Evolutionary conservation across 2,797 vertebrate genomes (phyloP).

Genomic region (Ceyx erithaca): DNA sequence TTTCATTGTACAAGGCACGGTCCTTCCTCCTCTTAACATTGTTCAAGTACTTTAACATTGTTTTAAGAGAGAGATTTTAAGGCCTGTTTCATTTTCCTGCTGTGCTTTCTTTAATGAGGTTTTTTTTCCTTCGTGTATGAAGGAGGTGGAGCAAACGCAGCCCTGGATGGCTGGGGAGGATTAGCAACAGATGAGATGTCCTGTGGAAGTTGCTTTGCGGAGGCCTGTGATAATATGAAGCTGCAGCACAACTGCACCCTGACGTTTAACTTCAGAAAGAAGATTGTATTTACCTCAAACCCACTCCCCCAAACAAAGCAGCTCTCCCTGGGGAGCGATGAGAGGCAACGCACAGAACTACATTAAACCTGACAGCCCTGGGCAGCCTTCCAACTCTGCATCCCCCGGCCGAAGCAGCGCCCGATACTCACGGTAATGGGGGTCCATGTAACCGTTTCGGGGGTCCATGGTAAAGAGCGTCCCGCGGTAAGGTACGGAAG

Average conservation of each 20-base stretch:
- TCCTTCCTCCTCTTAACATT: neutral
- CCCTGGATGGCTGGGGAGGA: neutral
- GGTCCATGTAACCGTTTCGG: conserved; percentile 92
- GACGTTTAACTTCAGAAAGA: neutral
- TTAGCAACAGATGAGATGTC: conserved; percentile 47
- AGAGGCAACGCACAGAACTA: neutral
- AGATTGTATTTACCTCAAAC: neutral
- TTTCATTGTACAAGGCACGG: neutral
- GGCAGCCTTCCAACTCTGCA: neutral
- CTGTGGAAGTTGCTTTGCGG: conserved; percentile 7
- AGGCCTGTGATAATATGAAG: neutral
- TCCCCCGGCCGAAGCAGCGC: neutral
- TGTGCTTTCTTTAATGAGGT: neutral
- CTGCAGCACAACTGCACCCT: neutral
- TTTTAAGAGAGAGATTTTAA: neutral
- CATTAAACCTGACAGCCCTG: neutral
- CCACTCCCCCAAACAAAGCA: neutral
- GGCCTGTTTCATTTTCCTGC: conserved; percentile 41
- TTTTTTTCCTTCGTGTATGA: neutral
- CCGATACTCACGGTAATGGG: conserved; percentile 90
- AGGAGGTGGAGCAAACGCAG: conserved; percentile 21
- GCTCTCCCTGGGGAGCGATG: neutral
- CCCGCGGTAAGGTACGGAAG: conserved; percentile 91
- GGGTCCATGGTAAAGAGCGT: conserved; percentile 95
- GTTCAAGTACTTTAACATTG: neutral